Conservation (phyloP, 2,888 invertebrate species). For the Beris chalybata region DNA sequence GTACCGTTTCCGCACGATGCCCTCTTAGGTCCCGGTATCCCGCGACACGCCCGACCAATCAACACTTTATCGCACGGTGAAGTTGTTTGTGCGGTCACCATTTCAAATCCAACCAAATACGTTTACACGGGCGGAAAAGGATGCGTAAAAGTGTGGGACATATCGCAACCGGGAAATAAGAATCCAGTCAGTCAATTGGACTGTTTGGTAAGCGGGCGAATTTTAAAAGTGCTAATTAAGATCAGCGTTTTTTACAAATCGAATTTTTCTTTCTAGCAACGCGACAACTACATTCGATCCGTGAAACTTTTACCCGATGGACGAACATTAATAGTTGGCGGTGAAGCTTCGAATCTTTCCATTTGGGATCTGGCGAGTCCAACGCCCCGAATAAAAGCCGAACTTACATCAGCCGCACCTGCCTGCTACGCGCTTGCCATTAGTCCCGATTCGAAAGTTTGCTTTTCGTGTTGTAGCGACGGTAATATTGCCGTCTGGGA, state of each 20-base stretch:
- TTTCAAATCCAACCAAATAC: constrained; percentile 82
- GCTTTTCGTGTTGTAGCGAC: constrained; percentile 98
- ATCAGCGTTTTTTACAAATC: constrained; percentile 12
- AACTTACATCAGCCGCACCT: constrained; percentile 86
- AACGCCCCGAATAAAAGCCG: constrained; percentile 89
- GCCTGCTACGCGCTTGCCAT: constrained; percentile 98
- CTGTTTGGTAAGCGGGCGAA: constrained; percentile 65
- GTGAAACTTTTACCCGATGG: constrained; percentile 95
- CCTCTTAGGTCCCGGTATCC: constrained; percentile 88
- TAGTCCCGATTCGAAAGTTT: constrained; percentile 94
- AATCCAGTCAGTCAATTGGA: constrained; percentile 83
- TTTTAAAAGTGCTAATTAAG: no score
- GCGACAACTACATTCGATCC: constrained; percentile 94
- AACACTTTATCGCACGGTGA: constrained; percentile 93
- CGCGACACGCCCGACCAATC: constrained; percentile 85
- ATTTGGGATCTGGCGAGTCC: constrained; percentile 95
- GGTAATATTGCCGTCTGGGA: constrained; percentile 98
- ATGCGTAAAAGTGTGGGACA: constrained; percentile 87
- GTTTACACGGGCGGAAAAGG: constrained; percentile 99
- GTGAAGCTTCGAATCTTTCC: constrained; percentile 92
- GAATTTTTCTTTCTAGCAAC: constrained; percentile 64
- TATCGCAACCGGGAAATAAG: constrained; percentile 73
- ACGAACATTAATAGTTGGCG: constrained; percentile 92
- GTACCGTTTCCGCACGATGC: constrained; percentile 96
- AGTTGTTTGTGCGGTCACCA: constrained; percentile 96